Evolutionary conservation across 2,113 vertebrate genomes (phyloP), one percentile per base, ranked within the genome.

Genomic region (Mustelus asterias): DNA sequence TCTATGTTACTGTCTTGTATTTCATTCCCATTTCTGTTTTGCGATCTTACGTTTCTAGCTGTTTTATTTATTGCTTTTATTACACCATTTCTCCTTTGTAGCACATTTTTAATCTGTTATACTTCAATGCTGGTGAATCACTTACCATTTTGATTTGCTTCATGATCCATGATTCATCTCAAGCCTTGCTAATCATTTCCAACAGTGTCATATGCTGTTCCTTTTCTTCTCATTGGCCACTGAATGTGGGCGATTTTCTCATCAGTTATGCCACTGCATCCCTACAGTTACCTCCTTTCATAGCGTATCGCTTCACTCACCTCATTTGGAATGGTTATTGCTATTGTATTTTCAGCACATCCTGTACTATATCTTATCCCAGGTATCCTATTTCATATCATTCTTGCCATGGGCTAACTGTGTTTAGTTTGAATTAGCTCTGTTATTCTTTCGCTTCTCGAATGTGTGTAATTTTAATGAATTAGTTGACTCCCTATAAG

Each of bases 11-110:
- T 65, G 29, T 93, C 16, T 93, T 93, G 63, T 63, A 76, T 69
- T 95, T 70, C 29, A 44, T 48, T 76, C 94, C 67, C 94, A 76
- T 95, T 95, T 67, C 89, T 65, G 60, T 65, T 65, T 95, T 72
- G 67, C 48, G 69, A 76, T 95, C 67, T 95, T 95, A 48, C 44
- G 44, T 95, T 95, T 76, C 94, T 95, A 72, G 94, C 94, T 95
- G 94, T 76, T 95, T 76, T 95, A 72, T 72, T 95, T 95, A 95
- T 95, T 95, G 65, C 69, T 95, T 95, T 95, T 95, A 70, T 95
- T 95, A 72, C 69, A 29, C 94, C 54, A 72, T 72, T 72, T 95
- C 41, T 95, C 65, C 37, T 54, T 95, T 95, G 69, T 16, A 95
- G 67, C 67, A 29, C 41, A 48, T 95, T 72, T 72, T 95, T 95